These are phyloP conservation scores for Tetrao urogallus DNA, from an alignment of 2,113 vertebrate genomes.

Conservation along the genomic window DNA sequence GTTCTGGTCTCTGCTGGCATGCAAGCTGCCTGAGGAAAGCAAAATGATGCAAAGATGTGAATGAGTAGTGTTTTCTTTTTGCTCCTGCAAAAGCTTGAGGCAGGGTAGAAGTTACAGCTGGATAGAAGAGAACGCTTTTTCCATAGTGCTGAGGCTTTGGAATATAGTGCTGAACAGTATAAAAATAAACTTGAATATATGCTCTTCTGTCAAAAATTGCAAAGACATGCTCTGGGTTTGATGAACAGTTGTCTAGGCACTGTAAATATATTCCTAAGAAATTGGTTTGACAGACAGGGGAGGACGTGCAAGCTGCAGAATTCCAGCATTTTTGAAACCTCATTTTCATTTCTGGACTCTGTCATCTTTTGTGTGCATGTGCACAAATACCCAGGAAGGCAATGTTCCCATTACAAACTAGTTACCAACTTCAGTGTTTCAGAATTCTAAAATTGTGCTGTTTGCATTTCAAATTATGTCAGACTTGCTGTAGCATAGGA, in stretches of 20 bases:
- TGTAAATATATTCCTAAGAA: conserved; percentile 62
- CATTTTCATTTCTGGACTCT: conserved; percentile 66
- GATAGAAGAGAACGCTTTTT: conserved; percentile 23
- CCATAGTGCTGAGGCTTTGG: background rate
- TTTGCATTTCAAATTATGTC: background rate
- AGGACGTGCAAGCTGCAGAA: conserved; percentile 56
- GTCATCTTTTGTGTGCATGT: conserved; percentile 20
- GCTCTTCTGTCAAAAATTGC: conserved; percentile 63
- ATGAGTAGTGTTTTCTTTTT: background rate
- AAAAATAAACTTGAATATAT: conserved; percentile 70
- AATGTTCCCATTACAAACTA: background rate
- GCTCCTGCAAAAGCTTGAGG: background rate
- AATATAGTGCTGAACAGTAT: conserved; percentile 11
- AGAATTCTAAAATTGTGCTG: background rate
- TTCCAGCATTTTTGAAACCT: conserved; percentile 58
- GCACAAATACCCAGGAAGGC: conserved; percentile 10
- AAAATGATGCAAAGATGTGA: background rate
- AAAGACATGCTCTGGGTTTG: conserved; percentile 29
- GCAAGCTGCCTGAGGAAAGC: background rate
- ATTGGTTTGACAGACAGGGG: conserved; percentile 53
- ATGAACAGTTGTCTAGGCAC: conserved; percentile 63
- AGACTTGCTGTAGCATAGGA: background rate
- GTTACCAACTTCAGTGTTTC: background rate
- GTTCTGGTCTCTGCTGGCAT: background rate
- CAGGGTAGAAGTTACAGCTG: background rate